phyloP scores from a whole-genome alignment of 2,797 vertebrate species.

The Alcedo atthis region DNA sequence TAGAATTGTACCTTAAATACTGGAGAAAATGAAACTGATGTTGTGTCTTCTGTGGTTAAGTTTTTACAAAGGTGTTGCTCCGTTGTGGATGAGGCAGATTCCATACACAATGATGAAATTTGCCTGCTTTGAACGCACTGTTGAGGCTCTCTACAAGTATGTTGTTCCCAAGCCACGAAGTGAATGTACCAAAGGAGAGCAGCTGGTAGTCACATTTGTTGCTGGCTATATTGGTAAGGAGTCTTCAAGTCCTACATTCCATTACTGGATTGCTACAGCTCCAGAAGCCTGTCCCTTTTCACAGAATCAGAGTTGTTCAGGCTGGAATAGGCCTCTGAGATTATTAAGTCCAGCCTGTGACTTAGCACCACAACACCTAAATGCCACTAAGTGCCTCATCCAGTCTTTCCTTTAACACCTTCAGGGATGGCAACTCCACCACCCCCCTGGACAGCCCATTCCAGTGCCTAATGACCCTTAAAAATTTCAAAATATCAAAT shows the following conservation, averaged over 20 bases:
- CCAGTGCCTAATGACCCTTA: too few species aligned
- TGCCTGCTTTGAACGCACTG: slow-evolving; percentile 97
- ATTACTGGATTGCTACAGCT: not conserved
- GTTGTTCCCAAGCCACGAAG: slow-evolving; percentile 95
- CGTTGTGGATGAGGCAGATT: slow-evolving; percentile 99
- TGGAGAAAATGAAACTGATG: not conserved
- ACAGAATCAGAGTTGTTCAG: too few species aligned
- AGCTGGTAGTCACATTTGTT: slow-evolving; percentile 94
- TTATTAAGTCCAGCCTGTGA: too few species aligned
- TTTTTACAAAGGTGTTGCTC: slow-evolving; percentile 97
- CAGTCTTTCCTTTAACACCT: too few species aligned
- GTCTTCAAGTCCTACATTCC: not conserved
- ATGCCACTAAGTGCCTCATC: too few species aligned
- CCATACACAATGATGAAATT: slow-evolving; percentile 99
- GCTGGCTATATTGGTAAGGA: slow-evolving; percentile 97
- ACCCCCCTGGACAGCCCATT: too few species aligned
- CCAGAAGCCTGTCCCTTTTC: not conserved
- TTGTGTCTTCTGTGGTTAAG: slow-evolving; percentile 72
- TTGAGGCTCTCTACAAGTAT: slow-evolving; percentile 93
- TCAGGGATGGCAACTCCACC: too few species aligned
- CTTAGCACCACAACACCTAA: too few species aligned
- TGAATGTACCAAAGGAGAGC: slow-evolving; percentile 91
- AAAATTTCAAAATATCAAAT: not conserved
- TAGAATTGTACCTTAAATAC: not conserved
- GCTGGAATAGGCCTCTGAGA: too few species aligned